Evolutionary conservation across 2,797 vertebrate species (phyloP).

Genomic region (Oryzias dopingdopingensis): DNA sequence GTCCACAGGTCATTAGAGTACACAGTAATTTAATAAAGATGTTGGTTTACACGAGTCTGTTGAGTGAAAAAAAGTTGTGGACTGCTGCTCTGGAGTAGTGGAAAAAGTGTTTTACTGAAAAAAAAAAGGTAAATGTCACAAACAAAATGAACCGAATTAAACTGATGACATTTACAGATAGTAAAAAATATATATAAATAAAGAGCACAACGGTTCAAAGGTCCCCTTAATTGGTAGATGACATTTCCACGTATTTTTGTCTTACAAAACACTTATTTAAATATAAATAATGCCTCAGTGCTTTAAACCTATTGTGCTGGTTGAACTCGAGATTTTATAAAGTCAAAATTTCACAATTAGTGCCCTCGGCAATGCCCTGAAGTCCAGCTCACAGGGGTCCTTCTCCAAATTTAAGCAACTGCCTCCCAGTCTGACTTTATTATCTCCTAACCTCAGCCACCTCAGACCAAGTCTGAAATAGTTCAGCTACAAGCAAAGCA

Average conservation of each 20-base stretch:
- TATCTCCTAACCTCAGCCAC: background rate
- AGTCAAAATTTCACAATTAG: too few relatives aligned
- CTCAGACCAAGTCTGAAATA: background rate
- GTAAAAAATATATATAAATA: too few relatives aligned
- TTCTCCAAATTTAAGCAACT: background rate
- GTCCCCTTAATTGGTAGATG: background rate
- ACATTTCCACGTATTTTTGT: background rate
- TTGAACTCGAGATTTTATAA: background rate
- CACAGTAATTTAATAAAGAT: too few relatives aligned
- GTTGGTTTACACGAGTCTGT: too few relatives aligned
- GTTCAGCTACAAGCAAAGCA: background rate
- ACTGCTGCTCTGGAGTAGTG: too few relatives aligned
- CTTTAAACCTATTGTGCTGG: background rate
- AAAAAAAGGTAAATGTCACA: too few relatives aligned
- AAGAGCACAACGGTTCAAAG: background rate
- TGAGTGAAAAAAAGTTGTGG: too few relatives aligned
- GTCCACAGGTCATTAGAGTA: too few relatives aligned
- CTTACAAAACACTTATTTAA: background rate
- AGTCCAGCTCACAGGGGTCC: background rate
- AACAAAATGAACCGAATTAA: too few relatives aligned
- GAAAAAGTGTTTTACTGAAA: too few relatives aligned
- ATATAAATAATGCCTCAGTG: background rate
- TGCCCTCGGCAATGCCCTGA: too few relatives aligned
- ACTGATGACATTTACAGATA: too few relatives aligned
- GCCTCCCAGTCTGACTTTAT: background rate